A percentile compares a stretch with the other conserved stretches of the same genome.
phyloP scores from a whole-genome alignment of 2,888 invertebrate species.

The Conistra vaccinii region DNA sequence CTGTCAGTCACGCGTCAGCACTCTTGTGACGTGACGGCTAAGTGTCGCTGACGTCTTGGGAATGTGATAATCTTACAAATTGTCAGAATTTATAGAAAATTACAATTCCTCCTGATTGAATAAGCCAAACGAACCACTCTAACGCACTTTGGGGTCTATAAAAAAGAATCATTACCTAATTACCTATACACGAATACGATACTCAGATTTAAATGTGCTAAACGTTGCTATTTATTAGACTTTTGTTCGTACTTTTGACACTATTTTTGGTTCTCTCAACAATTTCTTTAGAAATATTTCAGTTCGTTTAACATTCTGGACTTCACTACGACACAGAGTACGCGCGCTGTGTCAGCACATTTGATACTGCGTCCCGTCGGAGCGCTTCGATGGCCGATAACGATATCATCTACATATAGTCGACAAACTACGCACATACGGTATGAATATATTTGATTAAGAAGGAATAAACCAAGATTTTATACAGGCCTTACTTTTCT shows the following conservation, averaged over 20 bases:
- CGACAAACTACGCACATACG: slow-evolving; percentile 1
- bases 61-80: background rate
- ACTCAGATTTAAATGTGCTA: too few relatives aligned
- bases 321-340: slow-evolving; percentile 3
- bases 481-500: background rate
- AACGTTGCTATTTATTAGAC: too few relatives aligned
- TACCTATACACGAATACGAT: too few relatives aligned
- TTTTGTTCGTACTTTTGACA: too few relatives aligned
- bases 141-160: too few relatives aligned
- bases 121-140: too few relatives aligned
- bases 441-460: slow-evolving; percentile 30
- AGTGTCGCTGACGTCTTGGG: slow-evolving; percentile 5
- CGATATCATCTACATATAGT: slow-evolving; percentile 16
- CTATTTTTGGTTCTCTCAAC: too few relatives aligned
- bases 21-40: slow-evolving; percentile 14
- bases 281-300: too few relatives aligned
- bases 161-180: too few relatives aligned
- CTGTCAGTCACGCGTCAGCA: slow-evolving; percentile 39
- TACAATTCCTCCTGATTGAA: too few relatives aligned
- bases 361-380: slow-evolving; percentile 14
- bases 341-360: slow-evolving; percentile 31
- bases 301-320: too few relatives aligned
- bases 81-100: background rate
- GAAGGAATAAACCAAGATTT: background rate
- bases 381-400: slow-evolving; percentile 12